A percentile compares a stretch with the other conserved stretches of the same genome.
phyloP scores from a whole-genome alignment of 2,888 invertebrate genomes.

The Macrosiphum euphorbiae region DNA sequence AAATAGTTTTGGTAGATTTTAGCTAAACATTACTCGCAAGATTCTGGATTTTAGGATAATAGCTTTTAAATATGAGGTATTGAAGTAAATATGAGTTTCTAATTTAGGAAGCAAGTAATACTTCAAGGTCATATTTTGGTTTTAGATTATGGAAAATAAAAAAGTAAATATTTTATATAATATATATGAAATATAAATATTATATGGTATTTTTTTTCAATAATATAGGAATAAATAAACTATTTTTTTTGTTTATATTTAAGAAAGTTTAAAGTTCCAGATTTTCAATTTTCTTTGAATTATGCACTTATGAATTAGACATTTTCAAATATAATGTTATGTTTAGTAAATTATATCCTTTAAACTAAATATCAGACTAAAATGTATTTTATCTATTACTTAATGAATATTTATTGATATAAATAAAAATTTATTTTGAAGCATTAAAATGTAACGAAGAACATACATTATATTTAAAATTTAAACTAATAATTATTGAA shows the following conservation, averaged over 20 bases:
- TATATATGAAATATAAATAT: too few species aligned
- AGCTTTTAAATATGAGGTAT: not conserved
- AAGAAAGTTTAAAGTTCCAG: not conserved
- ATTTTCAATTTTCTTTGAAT: not conserved
- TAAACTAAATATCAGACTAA: not conserved
- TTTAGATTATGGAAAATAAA: not conserved
- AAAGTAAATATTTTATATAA: not conserved
- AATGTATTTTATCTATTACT: not conserved
- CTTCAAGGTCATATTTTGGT: not conserved
- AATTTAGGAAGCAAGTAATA: not conserved
- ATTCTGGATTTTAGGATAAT: not conserved
- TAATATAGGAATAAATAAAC: not conserved
- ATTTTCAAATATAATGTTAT: not conserved
- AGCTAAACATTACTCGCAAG: not conserved
- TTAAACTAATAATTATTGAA: not conserved
- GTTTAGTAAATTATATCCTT: not conserved
- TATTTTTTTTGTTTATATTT: not conserved
- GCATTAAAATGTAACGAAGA: not conserved
- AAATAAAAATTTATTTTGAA: not conserved
- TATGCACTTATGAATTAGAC: not conserved
- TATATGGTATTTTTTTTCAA: not conserved
- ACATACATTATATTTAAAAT: not conserved
- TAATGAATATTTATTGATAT: not conserved
- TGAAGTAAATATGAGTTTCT: not conserved
- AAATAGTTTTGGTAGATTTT: not conserved